These are phyloP conservation scores for Oreochromis spilurus DNA, from an alignment of 2,113 vertebrate species.

Conservation along the genomic window DNA sequence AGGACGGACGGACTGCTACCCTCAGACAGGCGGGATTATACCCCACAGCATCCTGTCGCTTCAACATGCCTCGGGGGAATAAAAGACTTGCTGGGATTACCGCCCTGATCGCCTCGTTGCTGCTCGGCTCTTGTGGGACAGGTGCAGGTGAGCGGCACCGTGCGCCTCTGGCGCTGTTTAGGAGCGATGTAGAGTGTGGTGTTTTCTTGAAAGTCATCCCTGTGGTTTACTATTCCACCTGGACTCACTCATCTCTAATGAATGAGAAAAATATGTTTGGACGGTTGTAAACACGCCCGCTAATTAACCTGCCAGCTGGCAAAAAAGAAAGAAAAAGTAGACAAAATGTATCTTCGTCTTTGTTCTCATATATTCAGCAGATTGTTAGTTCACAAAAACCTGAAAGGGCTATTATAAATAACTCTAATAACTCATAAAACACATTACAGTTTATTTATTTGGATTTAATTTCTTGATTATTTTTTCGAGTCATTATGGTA, in stretches of 20 bases:
- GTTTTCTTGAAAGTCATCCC: not conserved
- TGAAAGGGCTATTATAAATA: not conserved
- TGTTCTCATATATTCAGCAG: not conserved
- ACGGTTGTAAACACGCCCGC: not conserved
- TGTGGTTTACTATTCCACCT: not conserved
- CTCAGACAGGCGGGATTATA: slow-evolving; percentile 11
- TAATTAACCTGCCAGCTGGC: not conserved
- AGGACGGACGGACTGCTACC: not conserved
- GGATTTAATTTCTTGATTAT: not conserved
- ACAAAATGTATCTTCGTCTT: not conserved
- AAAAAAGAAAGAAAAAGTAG: not conserved
- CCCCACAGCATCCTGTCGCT: not conserved
- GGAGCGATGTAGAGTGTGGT: not conserved
- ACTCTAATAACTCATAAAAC: not conserved
- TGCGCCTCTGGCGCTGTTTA: not conserved
- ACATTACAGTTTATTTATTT: not conserved
- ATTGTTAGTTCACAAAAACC: not conserved
- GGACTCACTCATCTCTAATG: not conserved
- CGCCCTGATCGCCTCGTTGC: slow-evolving; percentile 25
- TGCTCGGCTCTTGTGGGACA: slow-evolving; percentile 51
- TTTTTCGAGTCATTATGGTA: not conserved
- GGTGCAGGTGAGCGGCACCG: slow-evolving; percentile 50
- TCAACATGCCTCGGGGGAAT: slow-evolving; percentile 44
- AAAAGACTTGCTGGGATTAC: slow-evolving; percentile 24
- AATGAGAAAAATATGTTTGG: not conserved